Conservation (phyloP, 2,888 invertebrate genomes). For the Nymphalis c-album region DNA sequence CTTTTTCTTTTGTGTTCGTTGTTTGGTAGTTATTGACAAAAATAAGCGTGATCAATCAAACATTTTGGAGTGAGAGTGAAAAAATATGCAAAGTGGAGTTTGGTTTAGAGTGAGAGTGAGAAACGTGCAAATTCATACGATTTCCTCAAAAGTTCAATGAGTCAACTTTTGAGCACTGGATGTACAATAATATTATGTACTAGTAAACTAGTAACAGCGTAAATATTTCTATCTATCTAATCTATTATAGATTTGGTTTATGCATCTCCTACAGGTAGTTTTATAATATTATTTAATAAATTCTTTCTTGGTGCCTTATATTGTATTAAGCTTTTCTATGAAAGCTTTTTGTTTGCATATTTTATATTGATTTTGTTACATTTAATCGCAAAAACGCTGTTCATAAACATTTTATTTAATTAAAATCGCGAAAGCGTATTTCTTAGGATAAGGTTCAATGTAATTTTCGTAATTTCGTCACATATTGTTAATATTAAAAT, state of each 20-base stretch:
- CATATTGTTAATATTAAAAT: constrained; percentile 52
- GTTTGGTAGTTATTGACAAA: too few relatives aligned
- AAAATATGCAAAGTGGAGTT: too few relatives aligned
- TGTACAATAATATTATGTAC: too few relatives aligned
- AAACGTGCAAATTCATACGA: too few relatives aligned
- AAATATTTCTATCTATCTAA: too few relatives aligned
- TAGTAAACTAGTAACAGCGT: too few relatives aligned
- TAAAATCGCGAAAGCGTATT: constrained; percentile 35
- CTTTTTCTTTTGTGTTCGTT: too few relatives aligned
- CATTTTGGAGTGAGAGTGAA: too few relatives aligned
- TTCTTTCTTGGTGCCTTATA: constrained; percentile 62
- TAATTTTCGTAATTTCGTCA: constrained; percentile 40
- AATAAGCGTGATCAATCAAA: too few relatives aligned
- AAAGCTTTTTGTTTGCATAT: constrained; percentile 21
- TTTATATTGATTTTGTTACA: background rate
- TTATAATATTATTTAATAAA: background rate
- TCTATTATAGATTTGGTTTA: background rate
- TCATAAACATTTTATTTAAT: constrained; percentile 21
- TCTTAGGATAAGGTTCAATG: constrained; percentile 56
- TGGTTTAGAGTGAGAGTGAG: too few relatives aligned
- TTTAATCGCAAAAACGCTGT: background rate
- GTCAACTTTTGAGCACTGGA: too few relatives aligned
- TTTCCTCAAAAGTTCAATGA: too few relatives aligned
- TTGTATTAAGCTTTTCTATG: constrained; percentile 49
- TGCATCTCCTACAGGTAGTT: background rate